Evolutionary conservation across 2,113 vertebrate genomes (phyloP).

Genomic region (Proterorhinus semilunaris): DNA sequence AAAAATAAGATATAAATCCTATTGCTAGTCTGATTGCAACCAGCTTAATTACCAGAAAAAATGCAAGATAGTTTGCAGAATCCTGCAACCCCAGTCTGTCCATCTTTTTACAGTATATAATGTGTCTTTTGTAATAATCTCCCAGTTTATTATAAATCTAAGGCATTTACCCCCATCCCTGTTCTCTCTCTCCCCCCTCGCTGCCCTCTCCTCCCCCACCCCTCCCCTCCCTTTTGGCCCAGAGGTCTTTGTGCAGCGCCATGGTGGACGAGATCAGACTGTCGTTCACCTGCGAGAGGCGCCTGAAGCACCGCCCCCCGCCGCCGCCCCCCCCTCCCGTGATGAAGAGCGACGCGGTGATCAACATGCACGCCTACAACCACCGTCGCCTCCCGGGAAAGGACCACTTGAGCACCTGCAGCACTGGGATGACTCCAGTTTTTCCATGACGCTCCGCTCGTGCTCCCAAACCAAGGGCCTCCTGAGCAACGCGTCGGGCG

Average conservation of each 20-base stretch:
- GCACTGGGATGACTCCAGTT: conserved; percentile 88
- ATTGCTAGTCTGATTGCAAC: no score
- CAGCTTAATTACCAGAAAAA: no score
- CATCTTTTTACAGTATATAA: no score
- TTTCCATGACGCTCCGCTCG: conserved; percentile 83
- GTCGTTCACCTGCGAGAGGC: conserved; percentile 95
- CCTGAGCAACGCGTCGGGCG: conserved; percentile 70
- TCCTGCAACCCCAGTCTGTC: no score
- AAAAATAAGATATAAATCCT: no score
- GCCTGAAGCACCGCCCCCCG: conserved; percentile 91
- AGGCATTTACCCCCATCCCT: conserved; percentile 72
- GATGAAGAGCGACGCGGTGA: conserved; percentile 94
- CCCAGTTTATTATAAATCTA: conserved; percentile 70
- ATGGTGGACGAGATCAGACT: conserved; percentile 94
- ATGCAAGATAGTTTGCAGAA: no score
- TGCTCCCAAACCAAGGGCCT: conserved; percentile 68
- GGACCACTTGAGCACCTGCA: conserved; percentile 90
- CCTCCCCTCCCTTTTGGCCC: conserved; percentile 73
- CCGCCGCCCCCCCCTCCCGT: conserved; percentile 82
- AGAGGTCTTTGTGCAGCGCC: conserved; percentile 98
- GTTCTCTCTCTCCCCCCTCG: conserved; percentile 30
- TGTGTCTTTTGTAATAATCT: conserved; percentile 2
- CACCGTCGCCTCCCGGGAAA: conserved; percentile 95
- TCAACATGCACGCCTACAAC: conserved; percentile 99
- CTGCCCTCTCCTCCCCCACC: conserved; percentile 51